phyloP scores from a whole-genome alignment of 2,113 vertebrate genomes.

The Antennarius striatus region DNA sequence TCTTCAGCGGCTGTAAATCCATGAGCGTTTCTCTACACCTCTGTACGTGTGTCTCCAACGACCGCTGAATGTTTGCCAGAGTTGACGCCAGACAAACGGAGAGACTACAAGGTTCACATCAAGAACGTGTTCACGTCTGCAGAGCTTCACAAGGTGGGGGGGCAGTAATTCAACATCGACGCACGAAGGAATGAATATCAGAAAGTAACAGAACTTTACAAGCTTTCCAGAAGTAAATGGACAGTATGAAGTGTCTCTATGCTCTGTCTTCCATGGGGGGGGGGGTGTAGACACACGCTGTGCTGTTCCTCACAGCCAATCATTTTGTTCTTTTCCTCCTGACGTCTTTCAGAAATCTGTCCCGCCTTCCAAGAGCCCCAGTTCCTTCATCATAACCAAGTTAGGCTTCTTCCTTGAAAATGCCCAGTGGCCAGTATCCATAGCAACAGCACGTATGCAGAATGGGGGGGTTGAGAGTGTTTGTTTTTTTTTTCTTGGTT shows the following conservation, averaged over 20 bases:
- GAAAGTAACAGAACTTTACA: constrained; percentile 51
- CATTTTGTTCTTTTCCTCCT: constrained; percentile 15
- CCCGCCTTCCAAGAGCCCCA: constrained; percentile 40
- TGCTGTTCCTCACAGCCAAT: constrained; percentile 8
- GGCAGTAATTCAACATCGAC: constrained; percentile 41
- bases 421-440: constrained; percentile 36
- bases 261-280: constrained; percentile 49
- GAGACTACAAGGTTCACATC: constrained; percentile 28
- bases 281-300: constrained; percentile 31
- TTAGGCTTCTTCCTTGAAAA: constrained; percentile 34
- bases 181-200: constrained; percentile 45
- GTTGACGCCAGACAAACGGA: constrained; percentile 8
- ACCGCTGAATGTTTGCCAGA: constrained; percentile 7
- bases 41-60: constrained; percentile 4
- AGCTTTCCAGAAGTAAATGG: constrained; percentile 46
- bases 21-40: neutral
- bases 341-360: constrained; percentile 39
- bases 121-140: constrained; percentile 26
- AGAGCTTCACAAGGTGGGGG: constrained; percentile 23
- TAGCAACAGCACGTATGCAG: constrained; percentile 40
- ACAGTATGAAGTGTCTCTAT: constrained; percentile 73
- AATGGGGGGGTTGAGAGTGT: constrained; percentile 29
- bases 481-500: constrained; percentile 41
- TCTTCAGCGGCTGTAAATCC: too few relatives aligned
- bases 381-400: constrained; percentile 18